Evolutionary conservation across 2,888 invertebrate species (phyloP).

Genomic region (Metallyticus violacea): DNA sequence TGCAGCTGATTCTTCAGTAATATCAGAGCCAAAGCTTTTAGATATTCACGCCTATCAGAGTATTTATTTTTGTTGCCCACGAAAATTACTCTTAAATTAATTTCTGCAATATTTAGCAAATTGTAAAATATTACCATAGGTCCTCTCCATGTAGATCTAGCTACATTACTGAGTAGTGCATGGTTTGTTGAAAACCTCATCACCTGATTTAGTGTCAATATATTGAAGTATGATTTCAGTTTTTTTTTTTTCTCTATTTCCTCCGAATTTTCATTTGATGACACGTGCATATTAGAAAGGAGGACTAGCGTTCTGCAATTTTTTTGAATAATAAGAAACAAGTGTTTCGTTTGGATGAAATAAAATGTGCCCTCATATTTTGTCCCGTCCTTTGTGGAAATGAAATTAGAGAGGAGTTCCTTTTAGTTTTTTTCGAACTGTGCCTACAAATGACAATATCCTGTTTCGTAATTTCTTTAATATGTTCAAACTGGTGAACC

Average conservation of each 20-base stretch:
- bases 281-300: neutral
- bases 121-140: conserved; percentile 6
- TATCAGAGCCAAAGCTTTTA: neutral
- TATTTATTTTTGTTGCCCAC: no score
- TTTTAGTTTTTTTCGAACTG: conserved; percentile 26
- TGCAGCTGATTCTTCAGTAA: no score
- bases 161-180: conserved; percentile 1
- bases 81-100: neutral
- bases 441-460: conserved; percentile 26
- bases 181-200: conserved; percentile 18
- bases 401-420: neutral
- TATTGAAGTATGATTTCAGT: neutral
- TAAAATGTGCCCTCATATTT: conserved; percentile 20
- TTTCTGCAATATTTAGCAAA: neutral
- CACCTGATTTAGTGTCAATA: neutral
- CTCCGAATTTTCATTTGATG: neutral
- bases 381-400: neutral
- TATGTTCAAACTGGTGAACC: conserved; percentile 29
- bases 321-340: conserved; percentile 25
- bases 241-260: neutral
- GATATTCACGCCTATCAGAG: neutral
- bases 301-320: conserved; percentile 2
- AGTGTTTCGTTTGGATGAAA: conserved; percentile 24
- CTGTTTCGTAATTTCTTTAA: conserved; percentile 8
- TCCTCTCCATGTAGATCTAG: neutral